These are phyloP conservation scores for Melanogrammus aeglefinus DNA, from an alignment of 2,797 vertebrate species.

Conservation along the genomic window DNA sequence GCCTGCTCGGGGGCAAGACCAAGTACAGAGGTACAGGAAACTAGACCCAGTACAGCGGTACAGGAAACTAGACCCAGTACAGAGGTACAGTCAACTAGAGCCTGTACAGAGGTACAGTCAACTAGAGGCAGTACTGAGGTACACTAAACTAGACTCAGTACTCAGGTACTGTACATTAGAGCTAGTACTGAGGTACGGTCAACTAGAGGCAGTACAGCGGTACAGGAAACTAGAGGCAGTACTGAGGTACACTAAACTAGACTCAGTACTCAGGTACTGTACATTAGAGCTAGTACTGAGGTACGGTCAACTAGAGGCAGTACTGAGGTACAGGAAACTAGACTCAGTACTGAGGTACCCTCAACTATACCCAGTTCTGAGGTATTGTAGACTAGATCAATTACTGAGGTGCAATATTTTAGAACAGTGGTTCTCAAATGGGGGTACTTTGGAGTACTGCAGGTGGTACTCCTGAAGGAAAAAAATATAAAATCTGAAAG, in stretches of 20 bases:
- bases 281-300: background rate
- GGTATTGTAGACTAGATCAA: background rate
- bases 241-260: background rate
- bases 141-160: background rate
- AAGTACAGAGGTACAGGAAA: constrained; percentile 70
- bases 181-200: background rate
- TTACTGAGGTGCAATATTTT: background rate
- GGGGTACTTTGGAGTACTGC: no score
- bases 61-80: background rate
- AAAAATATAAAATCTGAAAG: no score
- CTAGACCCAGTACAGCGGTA: background rate
- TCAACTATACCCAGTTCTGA: background rate
- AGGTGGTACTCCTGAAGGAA: no score
- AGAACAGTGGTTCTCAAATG: no score
- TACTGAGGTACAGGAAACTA: no score
- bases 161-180: background rate
- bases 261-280: background rate
- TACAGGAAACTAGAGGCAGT: background rate
- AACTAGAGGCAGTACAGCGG: no score
- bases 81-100: background rate
- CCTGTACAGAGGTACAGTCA: background rate
- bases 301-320: no score
- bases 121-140: background rate
- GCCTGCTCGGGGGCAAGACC: constrained; percentile 73
- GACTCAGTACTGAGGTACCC: background rate